Evolutionary conservation across 2,797 vertebrate genomes (phyloP), one percentile per base, ranked within the genome.

Genomic region (Sitta carolinensis): DNA sequence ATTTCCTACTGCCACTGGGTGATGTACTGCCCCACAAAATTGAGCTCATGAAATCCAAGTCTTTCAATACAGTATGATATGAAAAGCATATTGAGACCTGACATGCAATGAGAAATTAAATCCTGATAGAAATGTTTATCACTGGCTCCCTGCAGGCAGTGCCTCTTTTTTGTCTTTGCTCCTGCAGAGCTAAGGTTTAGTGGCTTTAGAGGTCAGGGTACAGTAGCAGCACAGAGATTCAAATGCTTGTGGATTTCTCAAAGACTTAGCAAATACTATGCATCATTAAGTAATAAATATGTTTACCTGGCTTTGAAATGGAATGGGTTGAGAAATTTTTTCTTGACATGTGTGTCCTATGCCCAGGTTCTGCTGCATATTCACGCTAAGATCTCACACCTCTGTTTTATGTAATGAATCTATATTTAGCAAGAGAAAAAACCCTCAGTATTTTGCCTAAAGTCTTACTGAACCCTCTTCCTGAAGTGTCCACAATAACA

Each of bases 21-120:
- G 88, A 95, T 5, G 8, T 22, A 59, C 23, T 61, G 64, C 43
- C 26, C 55, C 20, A 34, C n/a, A 72, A 21, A 93, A 76, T 73
- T 52, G 50, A 94, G 61, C 9, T 70, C 11, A 2, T 66, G 27
- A 57, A 66, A 87, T 67, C 29, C 20, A 87, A 87, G 67, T 77
- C 50, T 59, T 90, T 84, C 59, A 80, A 32, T 38, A 34, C 22
- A 79, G 42, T 55, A 55, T 87, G 78, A 91, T 90, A 89, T 78
- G 40, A 95, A 95, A 95, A n/a, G 25, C 10, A 17, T 89, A 92
- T 47, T 54, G 61, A 95, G 57, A 87, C 47, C n/a, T 73, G 55
- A 66, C 2, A 42, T 68, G 13, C 59, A 91, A 86, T 84, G 52
- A 93, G n/a, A 52, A 93, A 95, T 96, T 96, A 95, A 94, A 90